Evolutionary conservation across 2,113 vertebrate genomes (phyloP), one percentile per base, ranked within the genome.

Genomic region (Laticauda colubrina): DNA sequence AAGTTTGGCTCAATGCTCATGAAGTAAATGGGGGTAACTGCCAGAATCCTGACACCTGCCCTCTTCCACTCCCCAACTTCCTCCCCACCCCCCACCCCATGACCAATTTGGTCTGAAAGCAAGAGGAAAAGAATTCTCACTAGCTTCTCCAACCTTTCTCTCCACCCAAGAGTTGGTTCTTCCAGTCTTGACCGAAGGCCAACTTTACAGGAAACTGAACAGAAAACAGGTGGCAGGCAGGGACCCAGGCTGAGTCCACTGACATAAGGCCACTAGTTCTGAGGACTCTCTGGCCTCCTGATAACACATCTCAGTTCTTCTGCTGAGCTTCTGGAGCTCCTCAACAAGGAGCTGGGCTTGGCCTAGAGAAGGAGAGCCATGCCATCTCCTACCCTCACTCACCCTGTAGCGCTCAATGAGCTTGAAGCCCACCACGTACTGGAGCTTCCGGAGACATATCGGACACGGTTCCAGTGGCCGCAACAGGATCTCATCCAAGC

Each of bases 321-420:
- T 56, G 18, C 5, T n/a, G 20, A 45, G 15, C 59, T 34, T 3
- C 9, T n/a, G 0, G 56, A 5, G 69, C 34, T 34, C 69, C 5
- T 39, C 34, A 7, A 39, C n/a, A 3, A 39, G n/a, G 69, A 81
- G 34, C 69, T 20, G 15, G 1, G 43, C 9, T 54, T 29, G 9
- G 26, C 64, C 61, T n/a, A 23, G 34, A 57, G 64, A 8, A 54
- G 91, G 2, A 15, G 20, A n/a, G 5, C 5, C 4, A 0, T 0
- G 0, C n/a, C 54, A 10, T 5, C 53, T 10, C 21, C 29, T n/a
- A n/a, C 0, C 7, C 20, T 12, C 5, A 26, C 97, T 97, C 94
- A 98, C 98, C 97, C 96, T 90, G 96, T 98, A 98, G 95, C 98
- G 97, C 85, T 98, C 97, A 0, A 97, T 54, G 20, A 98, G 97